phyloP scores from a whole-genome alignment of 2,888 invertebrate genomes.

The Leptopilina myrica region DNA sequence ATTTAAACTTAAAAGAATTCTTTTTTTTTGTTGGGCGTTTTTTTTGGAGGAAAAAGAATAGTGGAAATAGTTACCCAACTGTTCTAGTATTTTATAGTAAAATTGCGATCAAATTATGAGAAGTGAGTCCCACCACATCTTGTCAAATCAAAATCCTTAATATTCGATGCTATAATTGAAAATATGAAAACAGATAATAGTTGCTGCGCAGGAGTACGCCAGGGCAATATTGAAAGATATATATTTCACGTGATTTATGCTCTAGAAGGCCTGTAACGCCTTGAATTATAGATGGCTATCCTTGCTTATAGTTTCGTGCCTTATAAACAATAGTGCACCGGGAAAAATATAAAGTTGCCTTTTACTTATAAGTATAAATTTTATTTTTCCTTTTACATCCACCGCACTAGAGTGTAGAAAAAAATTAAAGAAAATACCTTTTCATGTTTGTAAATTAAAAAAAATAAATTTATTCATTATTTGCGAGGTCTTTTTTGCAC shows the following conservation, averaged over 20 bases:
- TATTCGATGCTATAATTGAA: conserved; percentile 43
- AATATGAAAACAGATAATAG: conserved; percentile 61
- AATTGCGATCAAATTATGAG: no score
- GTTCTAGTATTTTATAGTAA: no score
- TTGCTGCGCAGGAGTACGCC: conserved; percentile 53
- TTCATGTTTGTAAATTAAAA: not conserved
- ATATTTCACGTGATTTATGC: conserved; percentile 69
- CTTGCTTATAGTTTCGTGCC: conserved; percentile 53
- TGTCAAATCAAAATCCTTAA: not conserved
- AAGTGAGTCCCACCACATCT: no score
- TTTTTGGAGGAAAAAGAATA: no score
- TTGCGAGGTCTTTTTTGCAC: not conserved
- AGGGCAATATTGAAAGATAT: conserved; percentile 64
- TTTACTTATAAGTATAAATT: conserved; percentile 42
- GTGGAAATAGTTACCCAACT: no score
- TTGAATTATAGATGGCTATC: conserved; percentile 65
- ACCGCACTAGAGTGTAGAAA: not conserved
- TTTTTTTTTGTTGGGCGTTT: no score
- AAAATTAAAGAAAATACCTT: not conserved
- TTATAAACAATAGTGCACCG: conserved; percentile 58
- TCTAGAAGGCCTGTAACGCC: conserved; percentile 66
- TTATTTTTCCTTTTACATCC: not conserved
- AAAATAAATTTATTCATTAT: conserved; percentile 19
- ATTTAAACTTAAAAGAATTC: no score
- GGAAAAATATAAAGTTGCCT: conserved; percentile 66